Conservation (phyloP, 2,797 vertebrate genomes). For the Sciurus carolinensis region DNA sequence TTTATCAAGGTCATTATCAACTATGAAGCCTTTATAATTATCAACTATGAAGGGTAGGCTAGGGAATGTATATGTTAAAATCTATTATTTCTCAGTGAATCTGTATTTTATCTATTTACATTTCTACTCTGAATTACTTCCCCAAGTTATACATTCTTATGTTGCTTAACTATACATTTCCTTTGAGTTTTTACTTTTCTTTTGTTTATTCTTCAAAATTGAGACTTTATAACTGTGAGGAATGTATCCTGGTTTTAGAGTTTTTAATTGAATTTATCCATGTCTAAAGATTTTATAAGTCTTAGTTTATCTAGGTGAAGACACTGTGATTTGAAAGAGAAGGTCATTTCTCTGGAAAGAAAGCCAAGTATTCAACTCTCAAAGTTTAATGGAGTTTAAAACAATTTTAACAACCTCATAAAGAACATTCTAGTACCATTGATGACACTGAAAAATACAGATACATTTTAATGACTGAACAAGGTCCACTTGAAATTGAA, state of each 20-base stretch:
- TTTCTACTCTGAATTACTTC: conserved; percentile 42
- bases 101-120: conserved; percentile 11
- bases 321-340: conserved; percentile 71
- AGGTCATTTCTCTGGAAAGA: conserved; percentile 78
- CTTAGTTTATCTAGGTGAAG: conserved; percentile 67
- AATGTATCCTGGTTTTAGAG: neutral
- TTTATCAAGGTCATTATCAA: neutral
- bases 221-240: neutral
- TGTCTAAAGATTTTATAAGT: conserved; percentile 66
- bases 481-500: conserved; percentile 82
- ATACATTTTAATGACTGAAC: conserved; percentile 85
- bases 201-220: neutral
- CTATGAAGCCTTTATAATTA: too few species aligned
- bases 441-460: conserved; percentile 81
- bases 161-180: neutral
- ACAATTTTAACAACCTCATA: conserved; percentile 84
- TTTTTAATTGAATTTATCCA: conserved; percentile 55
- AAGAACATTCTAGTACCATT: conserved; percentile 80
- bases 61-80: neutral
- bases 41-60: neutral
- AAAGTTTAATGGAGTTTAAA: conserved; percentile 84
- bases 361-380: conserved; percentile 71
- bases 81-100: neutral
- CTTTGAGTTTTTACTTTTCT: neutral
- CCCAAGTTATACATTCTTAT: neutral